Conservation (phyloP, 2,797 vertebrate species). For the Jordanella pulchra region DNA sequence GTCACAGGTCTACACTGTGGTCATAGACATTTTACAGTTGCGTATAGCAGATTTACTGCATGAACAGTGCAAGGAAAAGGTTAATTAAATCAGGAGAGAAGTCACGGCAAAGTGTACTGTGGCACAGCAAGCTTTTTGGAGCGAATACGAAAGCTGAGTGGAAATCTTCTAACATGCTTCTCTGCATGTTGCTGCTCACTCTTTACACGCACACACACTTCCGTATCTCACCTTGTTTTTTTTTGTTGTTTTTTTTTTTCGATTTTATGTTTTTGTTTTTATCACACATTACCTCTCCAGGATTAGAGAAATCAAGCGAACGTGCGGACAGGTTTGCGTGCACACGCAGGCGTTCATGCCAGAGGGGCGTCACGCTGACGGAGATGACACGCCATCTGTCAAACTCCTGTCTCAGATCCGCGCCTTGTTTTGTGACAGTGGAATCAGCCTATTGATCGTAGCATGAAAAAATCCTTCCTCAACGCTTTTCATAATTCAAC, state of each 20-base stretch:
- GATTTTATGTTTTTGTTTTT: slow-evolving; percentile 13
- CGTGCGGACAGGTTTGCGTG: slow-evolving; percentile 26
- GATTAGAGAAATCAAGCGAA: slow-evolving; percentile 53
- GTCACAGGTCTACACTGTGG: slow-evolving; percentile 34
- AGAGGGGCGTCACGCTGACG: slow-evolving; percentile 52
- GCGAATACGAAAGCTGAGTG: slow-evolving; percentile 67
- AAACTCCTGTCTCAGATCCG: slow-evolving; percentile 64
- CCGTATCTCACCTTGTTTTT: slow-evolving; percentile 32
- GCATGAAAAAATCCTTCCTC: slow-evolving; percentile 57
- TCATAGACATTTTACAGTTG: slow-evolving; percentile 40
- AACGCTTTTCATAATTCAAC: slow-evolving; percentile 71
- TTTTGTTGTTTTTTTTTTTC: no score
- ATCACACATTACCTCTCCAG: slow-evolving; percentile 47
- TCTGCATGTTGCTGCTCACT: slow-evolving; percentile 47
- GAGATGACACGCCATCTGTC: slow-evolving; percentile 76
- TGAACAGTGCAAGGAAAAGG: slow-evolving; percentile 65
- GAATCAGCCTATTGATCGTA: slow-evolving; percentile 69
- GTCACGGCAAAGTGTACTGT: slow-evolving; percentile 60
- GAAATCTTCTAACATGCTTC: slow-evolving; percentile 53
- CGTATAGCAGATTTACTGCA: slow-evolving; percentile 46
- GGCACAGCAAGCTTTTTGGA: slow-evolving; percentile 64
- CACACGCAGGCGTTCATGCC: not conserved
- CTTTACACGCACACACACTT: slow-evolving; percentile 2
- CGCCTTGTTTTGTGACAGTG: slow-evolving; percentile 57
- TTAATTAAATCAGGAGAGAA: slow-evolving; percentile 74